Evolutionary conservation across 2,113 vertebrate species (phyloP).

Genomic region (Elephas maximus): DNA sequence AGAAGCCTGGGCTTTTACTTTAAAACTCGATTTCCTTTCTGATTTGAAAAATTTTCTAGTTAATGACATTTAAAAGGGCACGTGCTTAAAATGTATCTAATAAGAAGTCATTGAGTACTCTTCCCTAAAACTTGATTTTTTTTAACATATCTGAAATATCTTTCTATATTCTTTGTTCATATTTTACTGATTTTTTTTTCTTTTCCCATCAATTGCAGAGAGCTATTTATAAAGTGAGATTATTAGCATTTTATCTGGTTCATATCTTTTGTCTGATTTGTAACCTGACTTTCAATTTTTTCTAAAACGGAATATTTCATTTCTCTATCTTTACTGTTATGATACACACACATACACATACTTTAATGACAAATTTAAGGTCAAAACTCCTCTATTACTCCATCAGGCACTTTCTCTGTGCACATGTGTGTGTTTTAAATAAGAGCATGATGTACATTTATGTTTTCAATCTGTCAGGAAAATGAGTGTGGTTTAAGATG

Average conservation of each 20-base stretch:
- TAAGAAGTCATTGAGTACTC: slow-evolving; percentile 34
- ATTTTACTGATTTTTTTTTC: slow-evolving; percentile 18
- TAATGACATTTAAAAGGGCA: slow-evolving; percentile 36
- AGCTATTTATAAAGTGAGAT: neutral
- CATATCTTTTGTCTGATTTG: neutral
- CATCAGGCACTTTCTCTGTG: neutral
- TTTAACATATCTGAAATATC: neutral
- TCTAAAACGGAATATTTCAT: neutral
- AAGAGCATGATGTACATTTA: neutral
- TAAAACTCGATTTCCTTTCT: slow-evolving; percentile 53
- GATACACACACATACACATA: neutral
- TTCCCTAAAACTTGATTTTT: neutral
- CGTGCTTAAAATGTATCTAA: neutral
- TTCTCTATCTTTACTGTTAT: neutral
- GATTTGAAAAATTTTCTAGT: slow-evolving; percentile 52
- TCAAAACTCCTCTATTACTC: slow-evolving; percentile 31
- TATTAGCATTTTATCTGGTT: neutral
- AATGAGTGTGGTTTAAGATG: neutral
- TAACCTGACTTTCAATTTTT: slow-evolving; percentile 39
- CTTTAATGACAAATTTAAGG: neutral
- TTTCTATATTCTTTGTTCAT: slow-evolving; percentile 11
- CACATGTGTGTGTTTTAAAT: neutral
- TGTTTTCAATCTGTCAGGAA: slow-evolving; percentile 24
- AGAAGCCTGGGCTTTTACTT: slow-evolving; percentile 19
- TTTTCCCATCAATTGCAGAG: neutral